Evolutionary conservation across 2,797 vertebrate species (phyloP).

Genomic region (Amniataba percoides): DNA sequence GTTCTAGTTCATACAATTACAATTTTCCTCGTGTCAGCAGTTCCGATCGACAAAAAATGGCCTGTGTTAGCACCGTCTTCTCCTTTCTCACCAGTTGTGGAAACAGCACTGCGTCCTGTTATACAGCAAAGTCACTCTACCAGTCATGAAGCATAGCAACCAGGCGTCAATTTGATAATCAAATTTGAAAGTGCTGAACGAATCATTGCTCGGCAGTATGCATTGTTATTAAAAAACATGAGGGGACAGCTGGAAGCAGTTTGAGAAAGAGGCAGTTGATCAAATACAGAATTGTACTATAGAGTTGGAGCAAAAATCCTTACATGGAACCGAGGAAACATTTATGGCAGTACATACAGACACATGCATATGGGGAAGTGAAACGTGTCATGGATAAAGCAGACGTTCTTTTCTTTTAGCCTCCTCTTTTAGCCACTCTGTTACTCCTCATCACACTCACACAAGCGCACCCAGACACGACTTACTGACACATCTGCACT

Average conservation of each 20-base stretch:
- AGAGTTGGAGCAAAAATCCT: conserved; percentile 28
- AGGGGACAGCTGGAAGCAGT: conserved; percentile 40
- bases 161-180: conserved; percentile 27
- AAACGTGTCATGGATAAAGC: conserved; percentile 37
- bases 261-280: conserved; percentile 35
- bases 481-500: conserved; percentile 24
- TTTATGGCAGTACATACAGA: conserved; percentile 41
- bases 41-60: conserved; percentile 5
- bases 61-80: conserved; percentile 6
- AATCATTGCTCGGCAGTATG: conserved; percentile 8
- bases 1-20: conserved; percentile 4
- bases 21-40: conserved; percentile 16
- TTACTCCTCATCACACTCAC: conserved; percentile 26
- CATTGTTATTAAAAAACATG: conserved; percentile 13
- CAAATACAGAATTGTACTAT: conserved; percentile 25
- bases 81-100: neutral
- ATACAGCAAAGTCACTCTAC: conserved; percentile 2
- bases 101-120: conserved; percentile 4
- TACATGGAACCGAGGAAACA: conserved; percentile 28
- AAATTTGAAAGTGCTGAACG: conserved; percentile 7
- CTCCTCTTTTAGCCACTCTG: conserved; percentile 17
- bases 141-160: conserved; percentile 5
- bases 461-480: conserved; percentile 4
- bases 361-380: conserved; percentile 22
- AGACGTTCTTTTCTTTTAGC: conserved; percentile 2